Conservation (phyloP, 1,140 invertebrate species). For the Cepaea nemoralis region DNA sequence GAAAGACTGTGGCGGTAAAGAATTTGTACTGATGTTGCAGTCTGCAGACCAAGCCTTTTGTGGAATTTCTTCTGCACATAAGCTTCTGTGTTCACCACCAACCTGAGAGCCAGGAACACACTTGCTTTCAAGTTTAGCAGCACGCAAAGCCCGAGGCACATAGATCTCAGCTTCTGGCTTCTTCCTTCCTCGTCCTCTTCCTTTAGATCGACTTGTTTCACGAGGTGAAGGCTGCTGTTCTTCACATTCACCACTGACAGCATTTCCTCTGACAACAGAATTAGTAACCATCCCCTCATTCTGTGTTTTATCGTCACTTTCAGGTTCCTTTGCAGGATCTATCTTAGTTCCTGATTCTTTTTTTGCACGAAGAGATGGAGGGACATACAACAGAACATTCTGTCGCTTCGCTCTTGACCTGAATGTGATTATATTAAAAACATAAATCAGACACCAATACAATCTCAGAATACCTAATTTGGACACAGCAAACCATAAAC, state of each 20-base stretch:
- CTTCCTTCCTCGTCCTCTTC: constrained; percentile 46
- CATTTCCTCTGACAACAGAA: neutral
- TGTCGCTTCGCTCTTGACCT: constrained; percentile 22
- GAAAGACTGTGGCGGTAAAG: neutral
- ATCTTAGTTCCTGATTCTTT: neutral
- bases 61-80: neutral
- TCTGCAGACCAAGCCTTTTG: neutral
- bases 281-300: neutral
- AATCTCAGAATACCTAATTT: no score
- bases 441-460: no score
- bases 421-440: neutral
- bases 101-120: neutral
- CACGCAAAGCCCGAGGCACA: constrained; percentile 80
- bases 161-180: constrained; percentile 84
- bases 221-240: neutral
- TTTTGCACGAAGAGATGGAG: constrained; percentile 31
- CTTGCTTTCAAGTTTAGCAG: constrained; percentile 47
- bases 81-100: neutral
- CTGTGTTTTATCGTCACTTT: neutral
- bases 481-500: no score
- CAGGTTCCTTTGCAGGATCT: neutral
- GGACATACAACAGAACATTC: constrained; percentile 11
- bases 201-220: constrained; percentile 20
- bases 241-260: neutral
- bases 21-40: neutral